A percentile compares a stretch with the other conserved stretches of the same genome.
phyloP scores from a whole-genome alignment of 1,140 invertebrate species.

The Hycleus cichorii region DNA sequence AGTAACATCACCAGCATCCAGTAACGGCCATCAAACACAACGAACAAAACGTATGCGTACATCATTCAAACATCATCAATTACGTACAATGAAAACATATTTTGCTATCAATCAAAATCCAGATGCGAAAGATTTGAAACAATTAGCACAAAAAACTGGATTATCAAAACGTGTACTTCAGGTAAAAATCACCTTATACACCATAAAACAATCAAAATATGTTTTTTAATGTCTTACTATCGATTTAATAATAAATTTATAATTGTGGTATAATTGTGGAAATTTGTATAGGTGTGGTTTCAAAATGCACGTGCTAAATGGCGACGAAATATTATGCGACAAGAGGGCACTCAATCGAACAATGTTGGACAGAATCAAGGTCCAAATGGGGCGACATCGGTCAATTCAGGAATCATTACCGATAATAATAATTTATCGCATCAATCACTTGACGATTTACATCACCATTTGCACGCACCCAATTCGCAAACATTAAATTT shows the following conservation, averaged over 20 bases:
- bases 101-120: slow-evolving; percentile 97
- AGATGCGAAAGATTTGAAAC: slow-evolving; percentile 92
- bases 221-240: not conserved
- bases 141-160: slow-evolving; percentile 93
- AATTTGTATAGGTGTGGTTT: slow-evolving; percentile 81
- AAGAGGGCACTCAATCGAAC: slow-evolving; percentile 49
- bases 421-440: slow-evolving; percentile 30
- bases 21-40: slow-evolving; percentile 48
- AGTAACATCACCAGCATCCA: slow-evolving; percentile 61
- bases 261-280: not conserved
- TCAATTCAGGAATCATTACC: slow-evolving; percentile 35
- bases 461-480: slow-evolving; percentile 38
- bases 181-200: slow-evolving; percentile 49
- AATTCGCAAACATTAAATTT: slow-evolving; percentile 38
- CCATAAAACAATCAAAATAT: not conserved
- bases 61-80: slow-evolving; percentile 95
- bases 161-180: slow-evolving; percentile 92
- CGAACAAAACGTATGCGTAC: slow-evolving; percentile 87
- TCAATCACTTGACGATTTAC: slow-evolving; percentile 37
- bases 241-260: too few relatives aligned
- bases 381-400: slow-evolving; percentile 41
- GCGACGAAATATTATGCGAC: slow-evolving; percentile 75
- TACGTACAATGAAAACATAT: slow-evolving; percentile 96
- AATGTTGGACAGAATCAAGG: slow-evolving; percentile 42
- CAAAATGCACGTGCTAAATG: slow-evolving; percentile 96